Conservation (phyloP, 2,113 vertebrate genomes). For the Prionailurus bengalensis region DNA sequence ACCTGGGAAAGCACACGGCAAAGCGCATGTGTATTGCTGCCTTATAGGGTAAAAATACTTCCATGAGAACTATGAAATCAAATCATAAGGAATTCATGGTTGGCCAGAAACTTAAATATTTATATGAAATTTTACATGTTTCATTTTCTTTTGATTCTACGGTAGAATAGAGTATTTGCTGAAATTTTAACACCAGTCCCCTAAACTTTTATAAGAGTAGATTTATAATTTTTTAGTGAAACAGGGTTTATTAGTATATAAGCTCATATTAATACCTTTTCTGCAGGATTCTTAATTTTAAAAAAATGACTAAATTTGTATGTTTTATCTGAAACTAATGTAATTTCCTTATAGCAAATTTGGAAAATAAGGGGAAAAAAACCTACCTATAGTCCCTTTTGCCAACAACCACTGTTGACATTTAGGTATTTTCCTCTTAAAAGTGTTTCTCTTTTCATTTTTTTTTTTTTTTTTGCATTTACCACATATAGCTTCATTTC, state of each 20-base stretch:
- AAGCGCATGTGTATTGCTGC: neutral
- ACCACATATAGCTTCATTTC: neutral
- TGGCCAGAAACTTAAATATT: neutral
- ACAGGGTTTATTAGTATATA: neutral
- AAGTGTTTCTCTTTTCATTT: neutral
- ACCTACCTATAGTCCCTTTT: neutral
- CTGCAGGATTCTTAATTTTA: neutral
- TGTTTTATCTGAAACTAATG: neutral
- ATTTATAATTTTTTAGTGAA: slow-evolving; percentile 8
- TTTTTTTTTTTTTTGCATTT: neutral
- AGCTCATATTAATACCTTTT: neutral
- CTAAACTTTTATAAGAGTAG: neutral
- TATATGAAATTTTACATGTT: neutral
- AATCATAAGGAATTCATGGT: neutral
- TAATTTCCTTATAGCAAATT: slow-evolving; percentile 32
- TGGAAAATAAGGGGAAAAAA: neutral
- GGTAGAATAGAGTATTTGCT: slow-evolving; percentile 10
- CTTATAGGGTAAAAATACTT: neutral
- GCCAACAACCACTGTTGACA: neutral
- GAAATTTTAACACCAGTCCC: neutral
- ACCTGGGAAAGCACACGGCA: neutral
- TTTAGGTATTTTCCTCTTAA: neutral
- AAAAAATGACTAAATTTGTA: neutral
- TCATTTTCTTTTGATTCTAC: slow-evolving; percentile 45
- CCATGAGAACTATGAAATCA: neutral